Evolutionary conservation across 1,140 invertebrate species (phyloP).

Genomic region (Papilio polyxenes): DNA sequence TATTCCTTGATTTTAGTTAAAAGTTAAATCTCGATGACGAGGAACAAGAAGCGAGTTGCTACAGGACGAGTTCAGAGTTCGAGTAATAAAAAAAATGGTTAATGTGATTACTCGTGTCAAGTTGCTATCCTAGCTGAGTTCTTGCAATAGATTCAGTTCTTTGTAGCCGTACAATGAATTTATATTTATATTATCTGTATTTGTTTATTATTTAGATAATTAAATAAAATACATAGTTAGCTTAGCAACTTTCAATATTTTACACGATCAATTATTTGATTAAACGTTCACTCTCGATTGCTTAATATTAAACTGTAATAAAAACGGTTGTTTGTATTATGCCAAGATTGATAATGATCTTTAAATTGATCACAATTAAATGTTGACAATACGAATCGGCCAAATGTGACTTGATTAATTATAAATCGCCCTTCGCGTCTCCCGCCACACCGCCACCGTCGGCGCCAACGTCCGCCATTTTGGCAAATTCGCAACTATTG

Average conservation of each 20-base stretch:
- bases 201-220: background rate
- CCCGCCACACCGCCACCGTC: background rate
- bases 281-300: background rate
- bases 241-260: background rate
- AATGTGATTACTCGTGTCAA: background rate
- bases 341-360: background rate
- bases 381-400: slow-evolving; percentile 15
- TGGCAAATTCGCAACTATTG: slow-evolving; percentile 30
- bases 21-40: background rate
- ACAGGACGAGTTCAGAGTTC: background rate
- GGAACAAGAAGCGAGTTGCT: background rate
- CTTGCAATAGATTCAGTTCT: too few relatives aligned
- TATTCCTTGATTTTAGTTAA: background rate
- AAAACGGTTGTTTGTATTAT: background rate
- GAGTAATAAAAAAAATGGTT: background rate
- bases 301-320: background rate
- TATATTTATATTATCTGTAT: background rate
- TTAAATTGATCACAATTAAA: slow-evolving; percentile 29
- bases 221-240: background rate
- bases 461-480: slow-evolving; percentile 16
- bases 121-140: too few relatives aligned
- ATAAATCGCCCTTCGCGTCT: slow-evolving; percentile 31
- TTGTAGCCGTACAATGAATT: background rate
- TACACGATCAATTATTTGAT: slow-evolving; percentile 17
- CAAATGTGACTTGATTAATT: slow-evolving; percentile 31